phyloP scores from a whole-genome alignment of 2,113 vertebrate genomes.

The Alouatta palliata region DNA sequence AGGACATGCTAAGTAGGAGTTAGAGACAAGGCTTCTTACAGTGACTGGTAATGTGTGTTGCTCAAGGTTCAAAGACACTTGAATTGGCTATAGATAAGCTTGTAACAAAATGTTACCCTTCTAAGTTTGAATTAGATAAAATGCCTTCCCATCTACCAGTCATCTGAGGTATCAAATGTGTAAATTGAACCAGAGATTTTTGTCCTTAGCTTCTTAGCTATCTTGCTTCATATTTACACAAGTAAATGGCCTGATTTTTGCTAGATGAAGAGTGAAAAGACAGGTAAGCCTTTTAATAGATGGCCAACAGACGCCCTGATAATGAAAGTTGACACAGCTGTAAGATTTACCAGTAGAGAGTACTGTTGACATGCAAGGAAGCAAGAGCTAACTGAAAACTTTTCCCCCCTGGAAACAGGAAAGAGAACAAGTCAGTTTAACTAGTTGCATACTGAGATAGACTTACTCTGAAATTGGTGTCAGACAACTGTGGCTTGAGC shows the following conservation, averaged over 20 bases:
- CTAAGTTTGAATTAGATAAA: background rate
- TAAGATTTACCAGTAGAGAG: background rate
- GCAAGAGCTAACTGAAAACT: background rate
- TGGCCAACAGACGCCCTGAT: background rate
- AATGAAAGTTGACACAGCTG: background rate
- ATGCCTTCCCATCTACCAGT: background rate
- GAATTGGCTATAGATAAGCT: background rate
- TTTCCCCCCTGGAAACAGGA: background rate
- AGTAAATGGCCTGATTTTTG: too few relatives aligned
- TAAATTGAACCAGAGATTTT: background rate
- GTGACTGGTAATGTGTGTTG: background rate
- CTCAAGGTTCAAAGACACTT: background rate
- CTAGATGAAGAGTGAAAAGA: rapidly evolving
- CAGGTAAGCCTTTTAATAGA: background rate
- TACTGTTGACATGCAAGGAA: background rate
- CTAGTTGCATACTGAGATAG: background rate
- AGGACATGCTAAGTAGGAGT: background rate
- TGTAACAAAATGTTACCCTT: background rate
- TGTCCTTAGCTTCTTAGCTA: background rate
- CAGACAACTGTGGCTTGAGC: background rate
- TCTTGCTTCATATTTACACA: too few relatives aligned
- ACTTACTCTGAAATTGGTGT: background rate
- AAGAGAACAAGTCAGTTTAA: too few relatives aligned
- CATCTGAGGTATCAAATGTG: background rate
- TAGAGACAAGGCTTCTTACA: background rate